Percentiles rank a stretch among this genome's conserved stretches.
phyloP scores from a whole-genome alignment of 2,888 invertebrate genomes.

The Tortrix viridana region DNA sequence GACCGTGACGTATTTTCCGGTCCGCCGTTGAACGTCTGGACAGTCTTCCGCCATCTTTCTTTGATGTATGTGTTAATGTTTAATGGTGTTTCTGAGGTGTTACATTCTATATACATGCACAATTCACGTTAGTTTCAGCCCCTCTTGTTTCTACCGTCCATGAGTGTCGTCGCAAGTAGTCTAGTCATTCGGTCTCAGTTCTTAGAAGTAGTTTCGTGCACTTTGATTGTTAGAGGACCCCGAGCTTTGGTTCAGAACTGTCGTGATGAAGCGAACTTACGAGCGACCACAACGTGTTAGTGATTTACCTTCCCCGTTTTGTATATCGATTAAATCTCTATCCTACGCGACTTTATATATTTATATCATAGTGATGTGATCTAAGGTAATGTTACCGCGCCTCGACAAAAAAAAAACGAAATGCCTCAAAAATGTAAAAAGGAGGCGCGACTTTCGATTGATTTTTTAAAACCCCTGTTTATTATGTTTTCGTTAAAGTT shows the following conservation, averaged over 20 bases:
- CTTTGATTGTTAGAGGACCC: not conserved
- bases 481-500: conserved; percentile 45
- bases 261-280: conserved; percentile 56
- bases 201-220: not conserved
- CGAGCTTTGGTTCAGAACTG: not conserved
- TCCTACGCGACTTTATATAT: conserved; percentile 55
- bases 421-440: conserved; percentile 30
- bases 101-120: conserved; percentile 9
- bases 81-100: conserved; percentile 19
- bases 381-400: conserved; percentile 49
- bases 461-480: conserved; percentile 45
- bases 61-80: conserved; percentile 28
- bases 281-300: conserved; percentile 71
- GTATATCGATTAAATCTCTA: conserved; percentile 56
- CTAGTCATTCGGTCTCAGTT: conserved; percentile 50
- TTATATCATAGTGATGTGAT: conserved; percentile 61
- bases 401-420: conserved; percentile 39
- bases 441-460: conserved; percentile 28
- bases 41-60: conserved; percentile 9
- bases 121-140: conserved; percentile 36
- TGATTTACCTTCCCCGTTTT: conserved; percentile 65
- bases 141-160: conserved; percentile 77
- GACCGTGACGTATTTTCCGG: not conserved
- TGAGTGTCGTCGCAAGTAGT: conserved; percentile 66
- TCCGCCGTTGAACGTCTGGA: not conserved